These are phyloP conservation scores for zebrafish (Danio rerio) DNA, from an alignment of 2,113 vertebrate genomes.

Conservation along the genomic window DNA sequence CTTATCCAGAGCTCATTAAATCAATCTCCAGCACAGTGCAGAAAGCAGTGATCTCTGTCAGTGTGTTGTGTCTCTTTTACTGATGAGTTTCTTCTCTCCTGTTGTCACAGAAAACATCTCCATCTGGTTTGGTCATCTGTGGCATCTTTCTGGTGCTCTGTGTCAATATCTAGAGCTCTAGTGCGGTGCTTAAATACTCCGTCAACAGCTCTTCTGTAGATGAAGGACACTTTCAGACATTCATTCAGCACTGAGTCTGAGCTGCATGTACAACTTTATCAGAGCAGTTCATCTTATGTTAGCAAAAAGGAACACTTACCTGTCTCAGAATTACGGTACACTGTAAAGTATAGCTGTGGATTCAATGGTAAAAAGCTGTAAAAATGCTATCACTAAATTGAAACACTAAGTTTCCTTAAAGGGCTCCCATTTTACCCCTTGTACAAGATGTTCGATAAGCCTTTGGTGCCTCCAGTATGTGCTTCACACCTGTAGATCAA, in stretches of 20 bases:
- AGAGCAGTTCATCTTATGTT: background rate
- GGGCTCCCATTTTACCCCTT: too few relatives aligned
- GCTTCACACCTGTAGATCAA: too few relatives aligned
- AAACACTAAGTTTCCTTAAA: too few relatives aligned
- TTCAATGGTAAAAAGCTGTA: too few relatives aligned
- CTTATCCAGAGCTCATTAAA: background rate
- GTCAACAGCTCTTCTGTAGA: background rate
- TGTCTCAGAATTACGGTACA: too few relatives aligned
- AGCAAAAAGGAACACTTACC: too few relatives aligned
- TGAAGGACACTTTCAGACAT: background rate
- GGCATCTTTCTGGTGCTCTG: conserved; percentile 1
- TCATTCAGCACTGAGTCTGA: background rate
- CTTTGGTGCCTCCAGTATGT: too few relatives aligned
- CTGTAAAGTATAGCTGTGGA: too few relatives aligned
- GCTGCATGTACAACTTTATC: background rate
- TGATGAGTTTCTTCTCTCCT: background rate
- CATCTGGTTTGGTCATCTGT: conserved; percentile 30
- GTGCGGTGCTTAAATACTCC: conserved; percentile 19
- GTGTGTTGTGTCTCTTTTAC: background rate
- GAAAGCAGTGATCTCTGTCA: background rate
- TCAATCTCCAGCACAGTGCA: background rate
- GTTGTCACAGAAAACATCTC: conserved; percentile 28
- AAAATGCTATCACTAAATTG: too few relatives aligned
- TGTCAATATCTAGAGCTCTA: conserved; percentile 33
- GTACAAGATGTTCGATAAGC: too few relatives aligned